These are phyloP conservation scores for Acleris literana DNA, from an alignment of 2,888 invertebrate genomes.

Conservation along the genomic window DNA sequence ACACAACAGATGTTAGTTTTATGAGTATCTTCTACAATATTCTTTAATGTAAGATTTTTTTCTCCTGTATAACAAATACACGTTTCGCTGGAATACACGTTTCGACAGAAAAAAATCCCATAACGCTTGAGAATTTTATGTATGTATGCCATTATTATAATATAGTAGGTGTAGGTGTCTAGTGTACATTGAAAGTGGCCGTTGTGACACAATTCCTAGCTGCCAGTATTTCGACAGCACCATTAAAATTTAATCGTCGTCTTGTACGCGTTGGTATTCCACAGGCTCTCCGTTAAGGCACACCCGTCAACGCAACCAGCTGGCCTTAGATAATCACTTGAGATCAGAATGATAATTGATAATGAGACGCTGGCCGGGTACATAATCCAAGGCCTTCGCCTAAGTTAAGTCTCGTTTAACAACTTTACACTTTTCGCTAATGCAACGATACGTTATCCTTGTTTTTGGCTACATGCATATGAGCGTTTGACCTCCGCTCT, in stretches of 20 bases:
- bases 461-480: not conserved
- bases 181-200: slow-evolving; percentile 47
- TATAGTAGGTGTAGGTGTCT: not conserved
- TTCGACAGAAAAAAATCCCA: no score
- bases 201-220: slow-evolving; percentile 50
- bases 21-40: no score
- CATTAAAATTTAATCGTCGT: slow-evolving; percentile 67
- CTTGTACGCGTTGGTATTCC: slow-evolving; percentile 56
- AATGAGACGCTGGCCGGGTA: slow-evolving; percentile 16
- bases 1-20: no score
- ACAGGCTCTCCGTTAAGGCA: slow-evolving; percentile 46
- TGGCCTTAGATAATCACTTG: slow-evolving; percentile 26
- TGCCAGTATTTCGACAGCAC: slow-evolving; percentile 46
- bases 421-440: not conserved
- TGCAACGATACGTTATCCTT: slow-evolving; percentile 11
- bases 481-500: slow-evolving; percentile 33
- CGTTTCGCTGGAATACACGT: no score
- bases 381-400: slow-evolving; percentile 7
- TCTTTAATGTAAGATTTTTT: no score
- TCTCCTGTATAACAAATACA: no score
- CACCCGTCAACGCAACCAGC: slow-evolving; percentile 10
- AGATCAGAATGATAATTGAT: slow-evolving; percentile 34
- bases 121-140: no score
- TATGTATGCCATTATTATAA: not conserved
- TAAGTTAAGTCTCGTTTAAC: not conserved